Conservation (phyloP, 2,113 vertebrate species). For the Chionis minor region DNA sequence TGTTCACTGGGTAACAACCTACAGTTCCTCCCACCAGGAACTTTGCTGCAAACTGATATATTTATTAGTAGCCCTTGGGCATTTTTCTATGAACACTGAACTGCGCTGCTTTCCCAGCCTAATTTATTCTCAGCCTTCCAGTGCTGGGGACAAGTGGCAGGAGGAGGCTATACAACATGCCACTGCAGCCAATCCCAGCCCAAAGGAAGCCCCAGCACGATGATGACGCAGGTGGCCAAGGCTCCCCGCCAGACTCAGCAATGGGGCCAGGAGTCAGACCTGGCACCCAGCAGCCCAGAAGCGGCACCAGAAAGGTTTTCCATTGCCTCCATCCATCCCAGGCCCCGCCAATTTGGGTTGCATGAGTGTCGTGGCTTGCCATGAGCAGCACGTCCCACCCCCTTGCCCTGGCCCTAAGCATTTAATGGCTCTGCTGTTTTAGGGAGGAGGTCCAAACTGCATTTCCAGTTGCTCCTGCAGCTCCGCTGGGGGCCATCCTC, state of each 20-base stretch:
- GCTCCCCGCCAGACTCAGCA: fast-evolving
- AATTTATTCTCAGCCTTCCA: neutral
- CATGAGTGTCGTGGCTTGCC: neutral
- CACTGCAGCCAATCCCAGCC: neutral
- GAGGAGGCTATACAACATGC: fast-evolving
- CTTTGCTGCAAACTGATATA: neutral
- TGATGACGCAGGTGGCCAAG: neutral
- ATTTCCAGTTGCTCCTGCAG: neutral
- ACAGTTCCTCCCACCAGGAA: neutral
- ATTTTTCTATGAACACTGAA: neutral
- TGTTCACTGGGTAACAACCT: neutral
- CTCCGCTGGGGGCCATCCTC: neutral
- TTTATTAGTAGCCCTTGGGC: neutral
- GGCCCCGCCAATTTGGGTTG: neutral
- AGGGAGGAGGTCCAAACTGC: fast-evolving
- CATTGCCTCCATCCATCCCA: neutral
- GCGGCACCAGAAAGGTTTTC: neutral
- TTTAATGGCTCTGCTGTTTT: neutral
- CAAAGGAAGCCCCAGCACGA: neutral
- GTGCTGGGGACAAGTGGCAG: fast-evolving
- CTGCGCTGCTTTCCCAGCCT: neutral
- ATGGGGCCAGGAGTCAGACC: neutral
- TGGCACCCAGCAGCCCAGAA: neutral
- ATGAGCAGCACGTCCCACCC: neutral
- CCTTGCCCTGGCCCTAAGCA: fast-evolving